Evolutionary conservation across 2,113 vertebrate genomes (phyloP), one percentile per base, ranked within the genome.

Genomic region (Mionectes macconnelli): DNA sequence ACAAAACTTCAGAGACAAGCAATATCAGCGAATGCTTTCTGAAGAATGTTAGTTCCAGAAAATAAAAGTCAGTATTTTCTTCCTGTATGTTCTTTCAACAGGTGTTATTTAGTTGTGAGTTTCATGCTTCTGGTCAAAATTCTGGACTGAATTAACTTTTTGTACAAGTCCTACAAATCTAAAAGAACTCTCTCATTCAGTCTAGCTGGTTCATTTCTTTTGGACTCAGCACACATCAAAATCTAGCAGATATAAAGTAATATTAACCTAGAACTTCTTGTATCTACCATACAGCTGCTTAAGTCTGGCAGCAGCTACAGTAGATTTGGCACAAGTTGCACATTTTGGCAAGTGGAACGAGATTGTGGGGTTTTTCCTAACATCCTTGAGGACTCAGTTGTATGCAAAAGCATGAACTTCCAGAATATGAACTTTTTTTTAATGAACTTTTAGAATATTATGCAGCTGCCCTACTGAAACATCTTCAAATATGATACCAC

Each of bases 41-140:
- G 11, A 60, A 59, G 11, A 57, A 15, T 14, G 57, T 24, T 37
- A 57, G 30, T 15, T 56, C 17, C 56, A 55, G 27, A 79, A 75
- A 2, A n/a, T 1, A 0, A 1, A 76, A 72, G 3, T 30, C 14
- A 64, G 35, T 35, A 4, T 0, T 8, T 22, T 59, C 10, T 59
- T 68, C 16, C 14, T 37, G 2, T 10, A 39, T 19, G 24, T 39
- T 68, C 33, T 55, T 63, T 44, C 59, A 66, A 73, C 5, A 47
- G 21, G 5, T 30, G 8, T 55, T 87, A 52, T 40, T 10, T 21
- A 53, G 3, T 11, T 59, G 56, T 25, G 14, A 13, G 18, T 63
- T 76, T 37, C 4, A 40, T 4, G 5, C 19, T 75, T 84, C 55
- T 69, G 37, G 31, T 17, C 50, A 55, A 63, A 72, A 67, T 47